These are phyloP conservation scores for Xestobium rufovillosum DNA, from an alignment of 2,888 invertebrate genomes.

Conservation along the genomic window DNA sequence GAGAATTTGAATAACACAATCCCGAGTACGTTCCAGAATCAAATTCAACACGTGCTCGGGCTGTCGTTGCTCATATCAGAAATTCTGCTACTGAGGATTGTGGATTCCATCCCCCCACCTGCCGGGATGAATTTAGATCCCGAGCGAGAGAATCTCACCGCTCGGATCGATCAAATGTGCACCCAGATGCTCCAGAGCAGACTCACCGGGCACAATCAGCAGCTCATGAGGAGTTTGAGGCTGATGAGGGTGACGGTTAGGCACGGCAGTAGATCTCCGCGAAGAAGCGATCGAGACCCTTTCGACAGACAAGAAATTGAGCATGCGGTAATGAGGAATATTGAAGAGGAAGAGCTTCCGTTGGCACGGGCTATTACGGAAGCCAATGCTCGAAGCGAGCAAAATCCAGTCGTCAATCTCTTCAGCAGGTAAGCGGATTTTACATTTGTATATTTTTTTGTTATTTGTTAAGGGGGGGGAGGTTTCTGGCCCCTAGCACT, in stretches of 20 bases:
- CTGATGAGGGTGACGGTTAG: constrained; percentile 36
- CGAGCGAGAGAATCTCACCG: constrained; percentile 35
- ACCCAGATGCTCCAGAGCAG: constrained; percentile 36
- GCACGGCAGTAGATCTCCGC: constrained; percentile 33
- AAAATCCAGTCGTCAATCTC: too few relatives aligned
- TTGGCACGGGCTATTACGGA: too few relatives aligned
- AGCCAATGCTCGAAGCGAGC: too few relatives aligned
- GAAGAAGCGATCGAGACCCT: too few relatives aligned
- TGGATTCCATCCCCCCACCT: constrained; percentile 41
- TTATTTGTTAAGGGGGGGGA: too few relatives aligned
- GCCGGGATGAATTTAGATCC: constrained; percentile 37
- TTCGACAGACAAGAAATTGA: too few relatives aligned
- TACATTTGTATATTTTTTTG: too few relatives aligned
- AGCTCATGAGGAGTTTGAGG: constrained; percentile 35
- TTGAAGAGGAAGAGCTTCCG: too few relatives aligned
- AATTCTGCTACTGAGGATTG: constrained; percentile 43
- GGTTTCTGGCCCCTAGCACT: too few relatives aligned
- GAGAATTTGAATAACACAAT: constrained; percentile 32
- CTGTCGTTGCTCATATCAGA: constrained; percentile 46
- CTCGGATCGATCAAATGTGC: constrained; percentile 38
- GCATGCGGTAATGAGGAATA: too few relatives aligned
- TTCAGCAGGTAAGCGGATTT: too few relatives aligned
- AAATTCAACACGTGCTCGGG: constrained; percentile 39
- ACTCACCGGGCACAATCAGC: constrained; percentile 32
- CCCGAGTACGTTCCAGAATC: constrained; percentile 24